Base-by-base conservation (phyloP, 64 coral and sea anemone genomes). In the Acropora tenuis region DNA sequence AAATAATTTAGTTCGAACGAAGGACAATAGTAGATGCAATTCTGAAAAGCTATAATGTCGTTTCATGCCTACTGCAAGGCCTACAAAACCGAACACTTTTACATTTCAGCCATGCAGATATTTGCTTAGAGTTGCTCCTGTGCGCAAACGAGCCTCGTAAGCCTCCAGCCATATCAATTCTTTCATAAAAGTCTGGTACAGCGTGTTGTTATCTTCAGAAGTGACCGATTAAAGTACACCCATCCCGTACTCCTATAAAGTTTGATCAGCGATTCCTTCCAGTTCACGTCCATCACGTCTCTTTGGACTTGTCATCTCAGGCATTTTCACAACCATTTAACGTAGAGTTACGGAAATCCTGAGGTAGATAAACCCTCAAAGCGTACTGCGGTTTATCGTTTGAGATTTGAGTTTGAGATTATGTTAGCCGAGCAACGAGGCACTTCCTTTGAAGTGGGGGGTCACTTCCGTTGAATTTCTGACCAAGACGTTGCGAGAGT, bases 311-410 rank as follows among this genome's bases (percentile, higher is more conserved):
- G 67, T 41, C 67, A 49, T 44, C 13, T n/a, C n/a, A 50, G 78
- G 88, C 5, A 40, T 13, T 30, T 47, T 89, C 73, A 75, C 43
- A 6, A 93, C 88, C 88, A 17, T 69, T 55, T 16, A 88, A 88
- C 8, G 71, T 52, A 1, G 88, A 90, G 47, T 90, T 94, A 1
- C 87, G 93, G 52, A 77, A 94, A 48, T 94, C 80, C 1, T 40
- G 53, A 2, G 79, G 86, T 12, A 93, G 47, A 53, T 90, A 94
- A 2, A 94, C 18, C 67, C 88, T 47, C 66, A 94, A 69, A 0
- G 19, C 50, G 73, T 94, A 90, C 48, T 58, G 77, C n/a, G n/a
- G n/a, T 52, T 73, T 94, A 75, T 84, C 81, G 80, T 90, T 90
- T 47, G 58, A 55, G 65, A n/a, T n/a, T n/a, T n/a, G n/a, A n/a